phyloP scores from a whole-genome alignment of 1,140 invertebrate species.

The Cotesia glomerata region DNA sequence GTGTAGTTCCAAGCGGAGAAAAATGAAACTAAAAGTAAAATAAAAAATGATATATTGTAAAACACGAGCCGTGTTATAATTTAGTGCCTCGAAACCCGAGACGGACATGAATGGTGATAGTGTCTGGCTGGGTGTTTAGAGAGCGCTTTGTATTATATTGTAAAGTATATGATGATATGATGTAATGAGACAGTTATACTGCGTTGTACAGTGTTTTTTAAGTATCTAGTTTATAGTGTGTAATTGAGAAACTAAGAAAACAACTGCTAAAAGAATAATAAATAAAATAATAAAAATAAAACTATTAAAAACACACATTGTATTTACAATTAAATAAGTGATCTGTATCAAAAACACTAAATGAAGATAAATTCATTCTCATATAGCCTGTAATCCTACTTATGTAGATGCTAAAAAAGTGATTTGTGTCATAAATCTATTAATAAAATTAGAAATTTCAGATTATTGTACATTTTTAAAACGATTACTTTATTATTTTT shows the following conservation, averaged over 20 bases:
- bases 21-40: constrained; percentile 30
- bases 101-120: constrained; percentile 3
- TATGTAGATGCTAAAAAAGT: constrained; percentile 63
- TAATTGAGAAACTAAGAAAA: constrained; percentile 48
- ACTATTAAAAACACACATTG: constrained; percentile 49
- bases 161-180: constrained; percentile 59
- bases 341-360: constrained; percentile 58
- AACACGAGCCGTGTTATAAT: constrained; percentile 5
- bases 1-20: constrained; percentile 28
- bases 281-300: background rate
- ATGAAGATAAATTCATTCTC: constrained; percentile 56
- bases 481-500: constrained; percentile 1
- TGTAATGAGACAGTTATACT: constrained; percentile 50
- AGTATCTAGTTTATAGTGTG: constrained; percentile 64
- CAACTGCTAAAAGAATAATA: no score
- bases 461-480: constrained; percentile 50
- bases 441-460: constrained; percentile 65
- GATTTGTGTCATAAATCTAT: constrained; percentile 65
- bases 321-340: constrained; percentile 63
- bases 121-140: constrained; percentile 41
- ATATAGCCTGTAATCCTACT: constrained; percentile 63
- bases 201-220: constrained; percentile 65
- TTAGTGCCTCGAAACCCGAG: constrained; percentile 35
- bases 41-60: constrained; percentile 19
- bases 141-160: constrained; percentile 62